phyloP scores from a whole-genome alignment of 2,888 invertebrate species.

The Meliscaeva auricollis region DNA sequence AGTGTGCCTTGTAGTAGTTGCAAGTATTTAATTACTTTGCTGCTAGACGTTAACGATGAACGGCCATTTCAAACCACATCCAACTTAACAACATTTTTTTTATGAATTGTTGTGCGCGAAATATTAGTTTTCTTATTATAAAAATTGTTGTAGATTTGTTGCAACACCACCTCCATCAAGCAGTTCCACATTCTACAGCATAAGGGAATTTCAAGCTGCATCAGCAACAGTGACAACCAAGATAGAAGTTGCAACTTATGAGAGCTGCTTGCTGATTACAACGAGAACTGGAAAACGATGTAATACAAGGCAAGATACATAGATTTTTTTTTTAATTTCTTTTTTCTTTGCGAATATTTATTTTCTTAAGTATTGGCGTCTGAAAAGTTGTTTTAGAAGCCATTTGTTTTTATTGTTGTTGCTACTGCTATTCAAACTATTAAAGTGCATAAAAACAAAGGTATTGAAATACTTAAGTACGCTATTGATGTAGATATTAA shows the following conservation, averaged over 20 bases:
- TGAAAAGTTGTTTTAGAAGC: constrained; percentile 37
- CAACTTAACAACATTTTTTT: constrained; percentile 67
- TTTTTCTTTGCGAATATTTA: constrained; percentile 2
- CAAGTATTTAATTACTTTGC: constrained; percentile 68
- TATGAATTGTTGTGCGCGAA: constrained; percentile 63
- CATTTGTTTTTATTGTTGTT: constrained; percentile 25
- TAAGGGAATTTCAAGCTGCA: constrained; percentile 29
- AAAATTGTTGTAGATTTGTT: constrained; percentile 48
- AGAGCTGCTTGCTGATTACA: constrained; percentile 66
- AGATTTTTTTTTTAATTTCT: constrained; percentile 27
- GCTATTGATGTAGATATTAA: constrained; percentile 3
- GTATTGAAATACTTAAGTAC: constrained; percentile 4
- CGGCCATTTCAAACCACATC: constrained; percentile 49
- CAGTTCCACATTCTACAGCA: constrained; percentile 44
- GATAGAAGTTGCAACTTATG: constrained; percentile 64
- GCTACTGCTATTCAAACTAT: constrained; percentile 2
- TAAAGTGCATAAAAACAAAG: not conserved
- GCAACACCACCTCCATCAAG: constrained; percentile 44
- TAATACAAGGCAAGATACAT: constrained; percentile 75
- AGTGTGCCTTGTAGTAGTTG: constrained; percentile 51
- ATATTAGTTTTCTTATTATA: constrained; percentile 57
- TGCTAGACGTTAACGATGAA: not conserved
- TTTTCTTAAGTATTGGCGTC: constrained; percentile 29
- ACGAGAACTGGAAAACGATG: constrained; percentile 74
- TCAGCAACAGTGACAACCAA: constrained; percentile 33